Base-by-base conservation (phyloP, 2,113 vertebrate genomes). In the Beaufortia kweichowensis region DNA sequence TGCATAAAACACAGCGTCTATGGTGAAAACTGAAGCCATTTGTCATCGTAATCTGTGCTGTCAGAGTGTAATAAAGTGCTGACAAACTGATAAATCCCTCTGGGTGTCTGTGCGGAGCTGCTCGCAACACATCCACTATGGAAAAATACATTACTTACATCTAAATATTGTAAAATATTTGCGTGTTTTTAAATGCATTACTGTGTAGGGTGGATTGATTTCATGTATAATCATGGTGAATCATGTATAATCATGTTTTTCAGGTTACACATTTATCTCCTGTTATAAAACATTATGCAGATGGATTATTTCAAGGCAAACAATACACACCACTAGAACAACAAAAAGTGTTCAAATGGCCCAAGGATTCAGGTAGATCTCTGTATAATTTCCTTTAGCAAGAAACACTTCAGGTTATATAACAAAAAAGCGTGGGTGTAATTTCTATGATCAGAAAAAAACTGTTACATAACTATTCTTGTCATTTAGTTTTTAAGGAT, bases 31-130 rank as follows among this genome's bases (percentile, higher is more conserved):
- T 66, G 50, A 53, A 48, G 61, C 67, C 80, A 84, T 86, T 84
- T 83, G 65, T 84, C 85, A 83, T 83, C 77, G 73, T 86, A 84
- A 84, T 83, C 76, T 80, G 31, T 70, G 43, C 85, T 84, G 85
- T 41, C 71, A 74, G 73, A 61, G 50, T 43, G 26, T 81, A 86
- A 83, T 84, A 82, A 76, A 84, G 60, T 75, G 80, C 78, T 81
- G 82, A 81, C 78, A 82, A 70, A 79, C 48, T 67, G 79, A 82
- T 83, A 56, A 77, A 84, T 84, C 46, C 73, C 76, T 46, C 4
- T 15, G 35, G 65, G 57, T 57, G 29, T 53, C 31, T 63, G 31
- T 24, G 56, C 28, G 48, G 69, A 56, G 71, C 74, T 56, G 66
- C 28, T 76, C 62, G 78, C 60, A 41, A 68, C 56, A 55, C 17